Conservation (phyloP, 2,797 vertebrate species). For the Eospalax fontanierii region DNA sequence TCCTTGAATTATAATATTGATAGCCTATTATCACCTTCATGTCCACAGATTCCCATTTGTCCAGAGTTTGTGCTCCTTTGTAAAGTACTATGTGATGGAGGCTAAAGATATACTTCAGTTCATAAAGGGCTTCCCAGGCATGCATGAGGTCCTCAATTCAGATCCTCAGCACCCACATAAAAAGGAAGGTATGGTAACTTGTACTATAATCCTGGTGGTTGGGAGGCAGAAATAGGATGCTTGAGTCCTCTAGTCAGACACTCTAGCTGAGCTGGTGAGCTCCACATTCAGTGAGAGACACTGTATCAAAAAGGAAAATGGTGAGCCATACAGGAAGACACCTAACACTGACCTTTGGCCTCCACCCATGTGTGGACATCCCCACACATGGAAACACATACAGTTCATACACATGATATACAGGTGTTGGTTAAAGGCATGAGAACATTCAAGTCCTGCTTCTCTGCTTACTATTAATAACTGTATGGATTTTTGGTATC, state of each 20-base stretch:
- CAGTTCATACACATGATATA: not conserved
- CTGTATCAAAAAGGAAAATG: not conserved
- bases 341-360: not conserved
- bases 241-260: not conserved
- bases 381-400: not conserved
- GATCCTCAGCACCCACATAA: not conserved
- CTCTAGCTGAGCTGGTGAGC: not conserved
- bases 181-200: not conserved
- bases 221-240: not conserved
- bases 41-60: not conserved
- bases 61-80: slow-evolving; percentile 4
- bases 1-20: not conserved
- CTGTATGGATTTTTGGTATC: not conserved
- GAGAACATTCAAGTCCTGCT: not conserved
- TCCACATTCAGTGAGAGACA: not conserved
- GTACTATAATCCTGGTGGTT: not conserved
- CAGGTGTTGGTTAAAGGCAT: not conserved
- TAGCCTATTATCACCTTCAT: not conserved
- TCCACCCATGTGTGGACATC: not conserved
- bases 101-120: not conserved
- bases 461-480: not conserved
- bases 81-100: not conserved
- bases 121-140: not conserved
- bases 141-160: not conserved
- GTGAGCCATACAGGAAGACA: not conserved